Evolutionary conservation across 2,113 vertebrate species (phyloP), one percentile per base, ranked within the genome.

Genomic region (Neolamprologus toae): DNA sequence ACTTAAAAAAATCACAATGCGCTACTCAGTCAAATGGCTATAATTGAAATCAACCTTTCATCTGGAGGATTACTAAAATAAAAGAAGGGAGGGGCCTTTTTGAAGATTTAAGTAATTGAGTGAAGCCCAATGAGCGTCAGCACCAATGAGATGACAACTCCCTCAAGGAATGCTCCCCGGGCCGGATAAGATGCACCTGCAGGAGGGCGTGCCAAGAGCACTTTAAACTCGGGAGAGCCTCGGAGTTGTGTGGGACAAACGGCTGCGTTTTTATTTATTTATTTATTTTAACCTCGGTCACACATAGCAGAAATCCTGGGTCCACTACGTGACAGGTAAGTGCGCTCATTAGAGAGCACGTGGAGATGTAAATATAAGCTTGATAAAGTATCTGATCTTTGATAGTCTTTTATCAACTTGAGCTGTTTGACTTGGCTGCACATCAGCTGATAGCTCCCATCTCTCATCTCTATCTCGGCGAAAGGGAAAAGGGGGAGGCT

Each of bases 171-270:
- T 80, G 55, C 35, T 90, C 63, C 40, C 76, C 71, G 19, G 51
- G 84, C 78, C 4, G 54, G 84, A 80, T 93, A 79, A 91, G 85
- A 89, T 85, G 21, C 88, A 95, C 91, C 86, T 95, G 96, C 89
- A 90, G 4, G 85, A 89, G 81, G 81, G 78, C 86, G 85, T 49
- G 66, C 5, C 21, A 82, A 26, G 17, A 71, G 14, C 66, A 8
- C 68, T 7, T 61, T 40, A 23, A 8, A 37, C 9, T 51, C n/a
- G 5, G 23, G 23, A 11, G 53, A 66, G 63, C 31, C 23, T 40
- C 55, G 21, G n/a, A 10, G 26, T 59, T 26, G 63, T 19, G 8
- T 2, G 11, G 6, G 5, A 47, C 40, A 19, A 53, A 13, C 61
- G 7, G 3, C 16, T 14, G 4, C 1, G 3, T 59, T 23, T 49